Evolutionary conservation across 2,888 invertebrate genomes (phyloP).

Genomic region (Agrypnus murinus): DNA sequence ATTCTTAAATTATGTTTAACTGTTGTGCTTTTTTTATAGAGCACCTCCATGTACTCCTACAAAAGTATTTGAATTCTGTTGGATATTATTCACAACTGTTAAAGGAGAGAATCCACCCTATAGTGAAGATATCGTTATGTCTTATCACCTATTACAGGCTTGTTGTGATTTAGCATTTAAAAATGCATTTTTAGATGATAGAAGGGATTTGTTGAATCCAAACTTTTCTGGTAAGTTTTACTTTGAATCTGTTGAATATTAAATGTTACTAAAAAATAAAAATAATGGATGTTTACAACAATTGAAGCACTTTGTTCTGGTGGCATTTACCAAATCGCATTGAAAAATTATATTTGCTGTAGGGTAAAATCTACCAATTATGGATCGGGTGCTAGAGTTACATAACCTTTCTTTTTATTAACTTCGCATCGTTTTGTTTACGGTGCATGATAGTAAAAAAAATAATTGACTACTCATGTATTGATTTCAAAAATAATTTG

Average conservation of each 20-base stretch:
- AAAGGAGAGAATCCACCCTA: constrained; percentile 90
- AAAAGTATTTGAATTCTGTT: constrained; percentile 93
- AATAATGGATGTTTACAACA: too few relatives aligned
- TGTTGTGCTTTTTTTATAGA: constrained; percentile 69
- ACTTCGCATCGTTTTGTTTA: too few relatives aligned
- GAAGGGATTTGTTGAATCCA: constrained; percentile 90
- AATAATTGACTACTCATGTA: too few relatives aligned
- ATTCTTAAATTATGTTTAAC: neutral
- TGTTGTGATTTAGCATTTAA: constrained; percentile 93
- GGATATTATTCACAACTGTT: constrained; percentile 94
- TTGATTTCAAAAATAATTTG: too few relatives aligned
- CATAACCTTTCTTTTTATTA: too few relatives aligned
- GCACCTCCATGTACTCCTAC: constrained; percentile 85
- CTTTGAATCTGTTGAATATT: neutral
- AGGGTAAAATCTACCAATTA: too few relatives aligned
- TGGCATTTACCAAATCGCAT: too few relatives aligned
- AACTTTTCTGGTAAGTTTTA: constrained; percentile 81
- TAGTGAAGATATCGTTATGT: constrained; percentile 94
- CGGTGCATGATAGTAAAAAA: too few relatives aligned
- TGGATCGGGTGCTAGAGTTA: too few relatives aligned
- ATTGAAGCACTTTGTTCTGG: too few relatives aligned
- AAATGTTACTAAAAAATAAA: too few relatives aligned
- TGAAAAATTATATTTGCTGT: too few relatives aligned
- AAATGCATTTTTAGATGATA: constrained; percentile 87
- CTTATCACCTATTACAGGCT: constrained; percentile 92